Conservation (phyloP, 2,113 vertebrate species). For the Pogona vitticeps region DNA sequence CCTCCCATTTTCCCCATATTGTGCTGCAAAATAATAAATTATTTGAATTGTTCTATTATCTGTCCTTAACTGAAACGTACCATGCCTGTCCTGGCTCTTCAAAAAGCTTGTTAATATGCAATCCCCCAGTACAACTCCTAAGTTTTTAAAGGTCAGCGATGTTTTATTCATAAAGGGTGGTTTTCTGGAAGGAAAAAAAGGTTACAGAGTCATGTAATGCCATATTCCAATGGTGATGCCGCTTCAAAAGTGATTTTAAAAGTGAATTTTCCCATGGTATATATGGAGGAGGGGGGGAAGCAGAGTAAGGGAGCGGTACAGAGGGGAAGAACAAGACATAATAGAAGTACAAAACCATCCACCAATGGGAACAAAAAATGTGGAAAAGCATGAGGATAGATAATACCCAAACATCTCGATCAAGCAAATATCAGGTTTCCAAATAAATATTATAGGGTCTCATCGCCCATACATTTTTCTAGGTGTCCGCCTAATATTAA, state of each 20-base stretch:
- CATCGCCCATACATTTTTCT: not conserved
- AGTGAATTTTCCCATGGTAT: slow-evolving; percentile 59
- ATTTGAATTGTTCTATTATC: slow-evolving; percentile 83
- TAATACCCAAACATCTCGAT: too few relatives aligned
- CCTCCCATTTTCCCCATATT: slow-evolving; percentile 71
- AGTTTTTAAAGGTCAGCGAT: slow-evolving; percentile 88
- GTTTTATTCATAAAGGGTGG: slow-evolving; percentile 89
- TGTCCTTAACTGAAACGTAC: slow-evolving; percentile 81
- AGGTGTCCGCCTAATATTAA: not conserved
- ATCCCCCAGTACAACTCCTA: slow-evolving; percentile 86
- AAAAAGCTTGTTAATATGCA: slow-evolving; percentile 90
- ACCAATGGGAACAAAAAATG: not conserved
- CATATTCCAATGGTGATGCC: slow-evolving; percentile 80
- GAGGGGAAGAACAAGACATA: not conserved
- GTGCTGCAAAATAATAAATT: slow-evolving; percentile 82
- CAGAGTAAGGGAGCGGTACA: not conserved
- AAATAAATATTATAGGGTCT: not conserved
- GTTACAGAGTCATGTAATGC: slow-evolving; percentile 86
- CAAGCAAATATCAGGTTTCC: not conserved
- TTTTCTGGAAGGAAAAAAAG: slow-evolving; percentile 84
- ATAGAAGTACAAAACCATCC: not conserved
- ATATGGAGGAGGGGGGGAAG: slow-evolving; percentile 34
- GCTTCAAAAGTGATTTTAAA: slow-evolving; percentile 72
- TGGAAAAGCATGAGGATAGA: not conserved
- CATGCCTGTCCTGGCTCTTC: slow-evolving; percentile 83